These are phyloP conservation scores for Syrphus vitripennis DNA, from an alignment of 2,888 invertebrate genomes.

Conservation along the genomic window DNA sequence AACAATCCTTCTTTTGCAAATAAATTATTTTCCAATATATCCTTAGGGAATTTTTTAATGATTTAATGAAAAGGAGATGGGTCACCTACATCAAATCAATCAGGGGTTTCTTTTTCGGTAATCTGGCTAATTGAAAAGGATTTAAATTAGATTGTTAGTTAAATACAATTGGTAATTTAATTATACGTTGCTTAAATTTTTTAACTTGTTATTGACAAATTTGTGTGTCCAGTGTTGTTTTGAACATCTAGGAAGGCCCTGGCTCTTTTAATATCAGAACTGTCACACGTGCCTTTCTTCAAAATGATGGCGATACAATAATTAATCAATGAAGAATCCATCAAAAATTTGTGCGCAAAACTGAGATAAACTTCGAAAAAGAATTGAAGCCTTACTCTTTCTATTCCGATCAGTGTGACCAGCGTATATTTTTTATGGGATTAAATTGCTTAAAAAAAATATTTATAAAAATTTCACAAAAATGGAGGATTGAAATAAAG, in stretches of 20 bases:
- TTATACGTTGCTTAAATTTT: not conserved
- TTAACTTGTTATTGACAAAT: not conserved
- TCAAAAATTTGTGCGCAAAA: not conserved
- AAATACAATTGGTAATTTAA: not conserved
- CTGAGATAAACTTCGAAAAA: not conserved
- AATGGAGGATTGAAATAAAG: too few species aligned
- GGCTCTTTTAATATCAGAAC: not conserved
- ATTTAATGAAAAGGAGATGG: not conserved
- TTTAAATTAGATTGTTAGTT: not conserved
- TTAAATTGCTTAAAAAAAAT: too few species aligned
- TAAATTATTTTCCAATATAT: not conserved
- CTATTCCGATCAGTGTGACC: not conserved
- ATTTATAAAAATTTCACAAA: too few species aligned
- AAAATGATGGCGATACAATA: not conserved
- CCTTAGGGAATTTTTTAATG: not conserved
- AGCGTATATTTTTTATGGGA: too few species aligned
- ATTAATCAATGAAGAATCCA: not conserved
- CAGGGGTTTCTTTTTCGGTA: not conserved
- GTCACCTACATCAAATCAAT: not conserved
- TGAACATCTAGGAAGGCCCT: too few species aligned
- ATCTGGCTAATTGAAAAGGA: constrained; percentile 1
- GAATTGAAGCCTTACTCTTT: not conserved
- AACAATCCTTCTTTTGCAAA: not conserved
- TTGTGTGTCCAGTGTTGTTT: not conserved
- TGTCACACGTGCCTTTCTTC: not conserved